Percentiles rank a stretch among this genome's conserved stretches.
These are phyloP conservation scores for Notamacropus eugenii DNA, from an alignment of 2,797 vertebrate species.

Conservation along the genomic window DNA sequence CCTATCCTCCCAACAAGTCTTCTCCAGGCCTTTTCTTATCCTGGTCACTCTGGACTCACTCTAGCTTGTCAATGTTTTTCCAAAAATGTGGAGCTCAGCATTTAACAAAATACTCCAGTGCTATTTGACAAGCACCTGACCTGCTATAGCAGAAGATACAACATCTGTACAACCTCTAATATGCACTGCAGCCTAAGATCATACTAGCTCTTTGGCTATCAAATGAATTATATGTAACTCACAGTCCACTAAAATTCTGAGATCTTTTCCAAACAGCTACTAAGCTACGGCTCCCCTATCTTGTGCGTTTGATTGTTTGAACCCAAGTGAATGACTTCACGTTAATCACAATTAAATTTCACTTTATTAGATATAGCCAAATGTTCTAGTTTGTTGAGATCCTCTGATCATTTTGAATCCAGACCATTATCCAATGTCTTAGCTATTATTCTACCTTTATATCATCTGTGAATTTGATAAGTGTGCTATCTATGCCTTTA, in stretches of 20 bases:
- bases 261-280: background rate
- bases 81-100: background rate
- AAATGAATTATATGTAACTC: background rate
- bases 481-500: too few species aligned
- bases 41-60: background rate
- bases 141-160: background rate
- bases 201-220: background rate
- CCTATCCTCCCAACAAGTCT: background rate
- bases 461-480: too few species aligned
- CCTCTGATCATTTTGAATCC: too few species aligned
- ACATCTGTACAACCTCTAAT: background rate
- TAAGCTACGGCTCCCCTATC: background rate
- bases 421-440: too few species aligned
- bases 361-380: too few species aligned
- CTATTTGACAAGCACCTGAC: background rate
- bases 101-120: background rate
- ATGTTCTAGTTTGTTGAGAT: too few species aligned
- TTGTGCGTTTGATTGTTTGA: background rate
- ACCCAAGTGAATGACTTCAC: background rate
- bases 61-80: background rate
- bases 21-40: background rate
- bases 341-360: too few species aligned
- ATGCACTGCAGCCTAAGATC: background rate
- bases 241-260: background rate
- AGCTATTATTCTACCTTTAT: too few species aligned